Evolutionary conservation across 2,888 invertebrate genomes (phyloP), one percentile per base, ranked within the genome.

Genomic region (Plebejus argus): DNA sequence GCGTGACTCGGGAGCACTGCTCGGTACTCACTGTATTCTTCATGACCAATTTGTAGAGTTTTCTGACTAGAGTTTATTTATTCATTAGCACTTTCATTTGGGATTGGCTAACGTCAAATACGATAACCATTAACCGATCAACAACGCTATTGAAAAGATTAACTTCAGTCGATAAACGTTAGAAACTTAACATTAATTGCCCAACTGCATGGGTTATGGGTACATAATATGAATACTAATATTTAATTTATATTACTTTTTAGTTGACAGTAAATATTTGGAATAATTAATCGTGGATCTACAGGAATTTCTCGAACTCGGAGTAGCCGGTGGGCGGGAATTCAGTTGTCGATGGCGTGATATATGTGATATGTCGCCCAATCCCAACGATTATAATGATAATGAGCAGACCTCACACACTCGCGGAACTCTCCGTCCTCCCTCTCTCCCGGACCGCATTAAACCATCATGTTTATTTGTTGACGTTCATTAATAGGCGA

Each of bases 361-460:
- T 61, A 23, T 61, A 61, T 61, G 61, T 61, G 23, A 23, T 61
- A 61, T 61, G 61, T 61, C 23, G 12, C 61, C 23, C 7, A 61
- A 61, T 23, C 23, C 61, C 61, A 1, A 61, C 23, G 12, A 61
- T 61, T 23, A 20, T 61, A 61, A 61, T 61, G 23, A 61, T 61
- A 61, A 61, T 61, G 61, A 61, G 12, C 61, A 10, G 61, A 61
- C 23, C 61, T 61, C 61, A 61, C 61, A 61, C 61, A 61, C 61
- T 23, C 4, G 12, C 7, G 20, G 58, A n/a, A 20, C 61, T 4
- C 23, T 23, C 3, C 10, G 12, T 20, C 20, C 58, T 23, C 61
- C 1, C 58, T 3, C 0, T 3, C 56, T 8, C 56, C 18, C 20
- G 10, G 23, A 10, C 3, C 3, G 23, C 61, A 61, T 61, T 61